phyloP scores from a whole-genome alignment of 2,797 vertebrate species.

The Pseudocheirus occidentalis region DNA sequence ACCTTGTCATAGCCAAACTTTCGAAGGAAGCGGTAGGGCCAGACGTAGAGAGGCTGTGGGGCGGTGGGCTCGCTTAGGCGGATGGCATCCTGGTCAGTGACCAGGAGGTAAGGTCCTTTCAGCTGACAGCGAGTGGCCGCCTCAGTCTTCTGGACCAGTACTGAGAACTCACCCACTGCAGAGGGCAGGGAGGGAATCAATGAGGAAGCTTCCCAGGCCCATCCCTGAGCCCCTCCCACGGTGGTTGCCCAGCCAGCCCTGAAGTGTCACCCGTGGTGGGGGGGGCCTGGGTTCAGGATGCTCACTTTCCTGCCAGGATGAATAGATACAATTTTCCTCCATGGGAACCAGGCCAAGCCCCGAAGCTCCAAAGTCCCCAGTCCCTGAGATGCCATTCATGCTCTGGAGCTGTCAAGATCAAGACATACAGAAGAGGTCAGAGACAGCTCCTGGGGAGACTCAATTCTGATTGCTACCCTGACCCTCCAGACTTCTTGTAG shows the following conservation, averaged over 20 bases:
- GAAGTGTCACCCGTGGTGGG: not conserved
- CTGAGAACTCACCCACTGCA: conserved; percentile 83
- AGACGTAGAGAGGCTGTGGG: conserved; percentile 83
- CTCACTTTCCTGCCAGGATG: conserved; percentile 88
- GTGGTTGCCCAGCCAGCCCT: fast-evolving
- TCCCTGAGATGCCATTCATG: conserved; percentile 40
- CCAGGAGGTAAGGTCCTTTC: conserved; percentile 88
- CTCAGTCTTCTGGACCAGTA: conserved; percentile 86
- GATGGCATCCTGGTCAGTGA: conserved; percentile 83
- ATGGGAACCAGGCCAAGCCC: conserved; percentile 76
- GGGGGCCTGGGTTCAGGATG: not conserved
- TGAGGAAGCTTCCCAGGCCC: not conserved
- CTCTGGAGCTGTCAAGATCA: conserved; percentile 58
- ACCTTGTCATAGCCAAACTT: conserved; percentile 92
- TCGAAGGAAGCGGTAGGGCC: conserved; percentile 91
- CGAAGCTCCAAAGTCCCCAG: conserved; percentile 40
- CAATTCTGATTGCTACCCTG: not conserved
- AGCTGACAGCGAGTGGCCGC: conserved; percentile 88
- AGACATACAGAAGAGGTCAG: conserved; percentile 47
- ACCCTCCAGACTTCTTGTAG: not conserved
- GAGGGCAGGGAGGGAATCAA: not conserved
- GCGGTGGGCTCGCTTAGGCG: conserved; percentile 81
- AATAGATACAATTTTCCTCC: conserved; percentile 92
- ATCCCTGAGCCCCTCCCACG: not conserved
- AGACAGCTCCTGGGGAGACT: not conserved